These are phyloP conservation scores for Chaenogobius annularis DNA, from an alignment of 2,113 vertebrate species.

Conservation along the genomic window DNA sequence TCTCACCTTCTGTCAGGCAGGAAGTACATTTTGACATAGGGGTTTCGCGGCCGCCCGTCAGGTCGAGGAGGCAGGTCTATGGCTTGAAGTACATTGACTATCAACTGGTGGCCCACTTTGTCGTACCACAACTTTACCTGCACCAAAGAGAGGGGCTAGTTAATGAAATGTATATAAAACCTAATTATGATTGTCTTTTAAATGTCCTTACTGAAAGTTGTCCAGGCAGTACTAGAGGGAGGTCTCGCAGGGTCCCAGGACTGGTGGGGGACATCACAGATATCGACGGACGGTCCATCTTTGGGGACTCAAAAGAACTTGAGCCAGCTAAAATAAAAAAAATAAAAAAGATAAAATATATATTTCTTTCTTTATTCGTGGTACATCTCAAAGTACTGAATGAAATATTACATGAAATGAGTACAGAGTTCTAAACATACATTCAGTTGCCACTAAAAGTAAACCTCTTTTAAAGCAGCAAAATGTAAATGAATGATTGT, in stretches of 20 bases:
- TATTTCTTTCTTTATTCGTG: no score
- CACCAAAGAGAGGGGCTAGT: slow-evolving; percentile 1
- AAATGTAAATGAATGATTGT: neutral
- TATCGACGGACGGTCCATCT: slow-evolving; percentile 98
- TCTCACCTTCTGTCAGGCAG: slow-evolving; percentile 85
- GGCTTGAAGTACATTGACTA: slow-evolving; percentile 97
- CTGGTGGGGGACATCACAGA: slow-evolving; percentile 98
- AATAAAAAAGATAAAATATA: no score
- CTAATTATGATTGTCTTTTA: neutral
- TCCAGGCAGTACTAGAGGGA: slow-evolving; percentile 91
- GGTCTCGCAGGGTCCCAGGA: slow-evolving; percentile 90
- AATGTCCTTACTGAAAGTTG: slow-evolving; percentile 88
- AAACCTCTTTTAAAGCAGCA: no score
- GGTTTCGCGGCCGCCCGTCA: slow-evolving; percentile 92
- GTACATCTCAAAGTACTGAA: no score
- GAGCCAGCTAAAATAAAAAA: slow-evolving; percentile 81
- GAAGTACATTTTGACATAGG: slow-evolving; percentile 99
- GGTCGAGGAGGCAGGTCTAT: slow-evolving; percentile 88
- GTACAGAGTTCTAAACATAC: no score
- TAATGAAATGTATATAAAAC: neutral
- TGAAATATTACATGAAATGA: no score
- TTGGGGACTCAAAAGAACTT: slow-evolving; percentile 98
- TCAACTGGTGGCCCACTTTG: slow-evolving; percentile 96
- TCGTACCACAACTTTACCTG: slow-evolving; percentile 98
- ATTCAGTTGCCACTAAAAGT: neutral